Conservation (phyloP, 2,888 invertebrate species). For the Apamea epomidion region DNA sequence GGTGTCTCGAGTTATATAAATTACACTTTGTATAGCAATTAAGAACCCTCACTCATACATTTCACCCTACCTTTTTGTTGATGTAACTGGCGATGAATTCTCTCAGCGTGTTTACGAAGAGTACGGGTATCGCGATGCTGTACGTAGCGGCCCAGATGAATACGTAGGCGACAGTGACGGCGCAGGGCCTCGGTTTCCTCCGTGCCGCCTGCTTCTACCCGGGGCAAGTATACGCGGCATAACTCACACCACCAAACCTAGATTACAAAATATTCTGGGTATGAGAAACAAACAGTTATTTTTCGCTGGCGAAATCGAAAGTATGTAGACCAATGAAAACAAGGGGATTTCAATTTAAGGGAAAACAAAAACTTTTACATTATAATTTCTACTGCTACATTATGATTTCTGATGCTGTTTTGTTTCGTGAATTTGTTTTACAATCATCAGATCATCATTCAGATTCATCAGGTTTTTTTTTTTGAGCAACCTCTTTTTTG, state of each 20-base stretch:
- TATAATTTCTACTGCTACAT: background rate
- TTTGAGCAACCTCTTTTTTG: no score
- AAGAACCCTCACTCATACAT: background rate
- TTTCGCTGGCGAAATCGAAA: background rate
- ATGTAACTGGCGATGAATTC: constrained; percentile 91
- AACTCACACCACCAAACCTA: constrained; percentile 94
- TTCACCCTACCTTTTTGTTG: constrained; percentile 81
- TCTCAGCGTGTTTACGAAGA: constrained; percentile 93
- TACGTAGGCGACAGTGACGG: constrained; percentile 94
- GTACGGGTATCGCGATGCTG: constrained; percentile 94
- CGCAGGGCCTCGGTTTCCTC: constrained; percentile 91
- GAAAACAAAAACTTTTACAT: background rate
- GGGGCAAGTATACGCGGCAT: constrained; percentile 94
- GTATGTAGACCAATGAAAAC: background rate
- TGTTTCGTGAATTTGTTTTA: background rate
- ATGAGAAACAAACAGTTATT: background rate
- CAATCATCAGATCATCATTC: background rate
- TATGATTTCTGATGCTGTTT: background rate
- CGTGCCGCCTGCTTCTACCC: constrained; percentile 84
- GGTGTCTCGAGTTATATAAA: background rate
- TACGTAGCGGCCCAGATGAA: constrained; percentile 94
- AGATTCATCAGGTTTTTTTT: background rate
- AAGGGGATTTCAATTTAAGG: background rate
- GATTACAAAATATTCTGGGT: background rate
- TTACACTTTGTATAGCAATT: background rate